phyloP scores from a whole-genome alignment of 2,113 vertebrate genomes.

The Camelus bactrianus region DNA sequence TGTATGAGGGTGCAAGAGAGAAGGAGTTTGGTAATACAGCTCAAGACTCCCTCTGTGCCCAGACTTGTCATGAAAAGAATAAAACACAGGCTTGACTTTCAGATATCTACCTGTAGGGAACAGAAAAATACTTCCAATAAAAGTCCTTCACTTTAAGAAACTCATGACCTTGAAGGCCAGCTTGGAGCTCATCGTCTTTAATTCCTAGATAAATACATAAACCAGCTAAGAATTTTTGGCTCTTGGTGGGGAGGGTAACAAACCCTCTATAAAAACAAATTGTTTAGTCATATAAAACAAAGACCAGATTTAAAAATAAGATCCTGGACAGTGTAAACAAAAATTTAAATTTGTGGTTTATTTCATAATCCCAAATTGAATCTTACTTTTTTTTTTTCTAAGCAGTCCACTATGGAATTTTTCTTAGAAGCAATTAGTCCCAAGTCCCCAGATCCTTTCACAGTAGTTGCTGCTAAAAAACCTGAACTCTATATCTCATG shows the following conservation, averaged over 20 bases:
- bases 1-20: neutral
- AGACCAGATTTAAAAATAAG: slow-evolving; percentile 42
- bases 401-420: slow-evolving; percentile 56
- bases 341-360: slow-evolving; percentile 65
- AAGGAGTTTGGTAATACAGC: neutral
- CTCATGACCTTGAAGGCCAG: neutral
- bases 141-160: neutral
- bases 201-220: neutral
- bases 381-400: slow-evolving; percentile 32
- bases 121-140: neutral
- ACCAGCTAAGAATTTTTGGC: neutral
- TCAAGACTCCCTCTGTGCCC: neutral
- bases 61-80: neutral
- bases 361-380: neutral
- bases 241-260: neutral
- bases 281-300: slow-evolving; percentile 44
- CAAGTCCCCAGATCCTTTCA: slow-evolving; percentile 33
- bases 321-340: neutral
- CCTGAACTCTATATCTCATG: neutral
- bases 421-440: slow-evolving; percentile 61
- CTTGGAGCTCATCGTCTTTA: slow-evolving; percentile 3
- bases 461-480: neutral
- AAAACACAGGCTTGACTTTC: slow-evolving; percentile 1
- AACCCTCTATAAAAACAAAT: slow-evolving; percentile 28
- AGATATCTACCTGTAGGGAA: neutral